Evolutionary conservation across 2,888 invertebrate genomes (phyloP).

Genomic region (Arctia plantaginis): DNA sequence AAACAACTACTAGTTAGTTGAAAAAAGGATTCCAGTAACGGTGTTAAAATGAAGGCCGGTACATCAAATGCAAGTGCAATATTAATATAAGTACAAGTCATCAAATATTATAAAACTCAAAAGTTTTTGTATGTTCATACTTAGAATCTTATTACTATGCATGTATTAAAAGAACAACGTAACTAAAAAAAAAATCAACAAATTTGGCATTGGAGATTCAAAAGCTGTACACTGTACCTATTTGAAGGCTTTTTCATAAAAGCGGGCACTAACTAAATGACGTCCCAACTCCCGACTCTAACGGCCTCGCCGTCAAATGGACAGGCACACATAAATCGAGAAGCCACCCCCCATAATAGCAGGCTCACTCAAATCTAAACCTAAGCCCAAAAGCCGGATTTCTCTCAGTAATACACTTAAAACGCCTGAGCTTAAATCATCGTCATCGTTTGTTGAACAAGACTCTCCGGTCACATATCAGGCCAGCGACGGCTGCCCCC

Average conservation of each 20-base stretch:
- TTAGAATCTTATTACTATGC: background rate
- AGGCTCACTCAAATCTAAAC: conserved; percentile 82
- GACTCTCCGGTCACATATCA: conserved; percentile 87
- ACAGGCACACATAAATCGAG: conserved; percentile 79
- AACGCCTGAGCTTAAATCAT: conserved; percentile 86
- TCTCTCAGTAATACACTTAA: conserved; percentile 86
- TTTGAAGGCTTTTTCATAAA: conserved; percentile 32
- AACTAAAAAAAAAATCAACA: background rate
- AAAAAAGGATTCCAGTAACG: too few species aligned
- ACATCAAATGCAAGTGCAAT: background rate
- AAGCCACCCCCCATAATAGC: conserved; percentile 75
- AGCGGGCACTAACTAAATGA: conserved; percentile 52
- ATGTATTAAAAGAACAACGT: background rate
- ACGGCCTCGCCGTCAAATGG: conserved; percentile 57
- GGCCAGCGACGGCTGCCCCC: conserved; percentile 71
- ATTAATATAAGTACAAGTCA: background rate
- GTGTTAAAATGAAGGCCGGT: too few species aligned
- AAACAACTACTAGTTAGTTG: too few species aligned
- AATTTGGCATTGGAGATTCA: background rate
- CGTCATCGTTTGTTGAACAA: conserved; percentile 87
- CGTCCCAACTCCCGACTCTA: conserved; percentile 45
- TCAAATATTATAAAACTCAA: background rate
- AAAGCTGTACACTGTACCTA: background rate
- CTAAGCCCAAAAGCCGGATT: conserved; percentile 83
- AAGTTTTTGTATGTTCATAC: background rate